Percentiles rank a stretch among this genome's conserved stretches.
These are phyloP conservation scores for Nebria brevicollis DNA, from an alignment of 2,888 invertebrate genomes.

Conservation along the genomic window DNA sequence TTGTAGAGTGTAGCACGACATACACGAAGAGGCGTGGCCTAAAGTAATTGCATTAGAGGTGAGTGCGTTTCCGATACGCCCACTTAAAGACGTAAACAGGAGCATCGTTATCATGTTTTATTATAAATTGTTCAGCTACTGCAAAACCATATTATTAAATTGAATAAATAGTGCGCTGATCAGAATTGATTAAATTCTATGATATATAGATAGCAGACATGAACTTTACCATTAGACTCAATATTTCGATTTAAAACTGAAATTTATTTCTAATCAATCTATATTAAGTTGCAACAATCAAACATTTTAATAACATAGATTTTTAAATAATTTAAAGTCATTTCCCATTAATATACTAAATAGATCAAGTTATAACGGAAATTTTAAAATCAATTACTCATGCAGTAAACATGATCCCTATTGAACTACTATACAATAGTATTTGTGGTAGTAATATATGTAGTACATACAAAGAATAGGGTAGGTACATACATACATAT, in stretches of 20 bases:
- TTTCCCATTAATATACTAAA: too few relatives aligned
- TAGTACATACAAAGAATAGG: background rate
- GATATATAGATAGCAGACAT: background rate
- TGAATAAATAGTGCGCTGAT: background rate
- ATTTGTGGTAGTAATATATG: background rate
- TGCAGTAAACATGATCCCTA: background rate
- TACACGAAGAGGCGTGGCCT: slow-evolving; percentile 16
- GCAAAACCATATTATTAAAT: background rate
- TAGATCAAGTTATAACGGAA: background rate
- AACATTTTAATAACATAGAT: too few relatives aligned
- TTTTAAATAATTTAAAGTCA: too few relatives aligned
- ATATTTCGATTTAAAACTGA: too few relatives aligned
- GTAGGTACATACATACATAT: background rate
- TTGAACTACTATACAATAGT: background rate
- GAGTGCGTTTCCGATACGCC: slow-evolving; percentile 21
- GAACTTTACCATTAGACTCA: background rate
- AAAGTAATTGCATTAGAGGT: slow-evolving; percentile 31
- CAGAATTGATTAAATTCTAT: background rate
- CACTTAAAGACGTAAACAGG: slow-evolving; percentile 27
- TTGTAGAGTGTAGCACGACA: slow-evolving; percentile 15
- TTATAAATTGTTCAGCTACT: background rate
- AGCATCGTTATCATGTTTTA: slow-evolving; percentile 12
- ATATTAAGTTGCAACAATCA: too few relatives aligned
- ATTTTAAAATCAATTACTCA: slow-evolving; percentile 4
- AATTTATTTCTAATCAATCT: too few relatives aligned